These are phyloP conservation scores for Varroa destructor DNA, from an alignment of 1,140 invertebrate species.

Conservation along the genomic window DNA sequence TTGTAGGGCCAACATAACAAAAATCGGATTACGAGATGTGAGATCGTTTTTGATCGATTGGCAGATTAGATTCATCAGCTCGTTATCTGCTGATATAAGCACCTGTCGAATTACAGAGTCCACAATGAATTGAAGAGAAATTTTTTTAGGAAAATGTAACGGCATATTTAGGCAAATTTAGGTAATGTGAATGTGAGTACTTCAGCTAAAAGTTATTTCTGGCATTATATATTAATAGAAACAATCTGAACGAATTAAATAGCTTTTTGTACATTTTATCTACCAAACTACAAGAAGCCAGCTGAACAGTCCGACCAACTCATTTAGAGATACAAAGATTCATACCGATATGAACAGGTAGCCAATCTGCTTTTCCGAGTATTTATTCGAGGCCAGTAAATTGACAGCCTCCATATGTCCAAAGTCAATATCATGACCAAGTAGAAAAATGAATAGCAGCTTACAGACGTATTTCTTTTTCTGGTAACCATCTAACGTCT, in stretches of 20 bases:
- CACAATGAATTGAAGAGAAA: too few species aligned
- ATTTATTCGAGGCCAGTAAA: conserved; percentile 98
- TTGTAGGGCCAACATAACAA: conserved; percentile 98
- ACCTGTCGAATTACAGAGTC: conserved; percentile 54
- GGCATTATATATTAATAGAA: too few species aligned
- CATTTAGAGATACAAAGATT: too few species aligned
- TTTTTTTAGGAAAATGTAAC: too few species aligned
- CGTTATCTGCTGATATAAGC: conserved; percentile 95
- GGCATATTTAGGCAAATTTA: too few species aligned
- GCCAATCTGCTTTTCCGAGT: conserved; percentile 99
- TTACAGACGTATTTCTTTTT: conserved; percentile 99
- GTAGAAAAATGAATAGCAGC: conserved; percentile 93
- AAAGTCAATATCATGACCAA: conserved; percentile 99
- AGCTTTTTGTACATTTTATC: too few species aligned
- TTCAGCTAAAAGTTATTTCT: too few species aligned
- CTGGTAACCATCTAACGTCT: conserved; percentile 98
- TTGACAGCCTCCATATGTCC: conserved; percentile 99
- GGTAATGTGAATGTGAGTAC: too few species aligned
- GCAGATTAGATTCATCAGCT: conserved; percentile 96
- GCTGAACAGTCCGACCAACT: too few species aligned
- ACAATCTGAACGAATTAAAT: too few species aligned
- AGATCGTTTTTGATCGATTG: conserved; percentile 99
- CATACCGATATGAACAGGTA: conserved; percentile 47
- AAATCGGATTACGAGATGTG: conserved; percentile 86
- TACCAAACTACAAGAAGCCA: too few species aligned